Evolutionary conservation across 2,888 invertebrate species (phyloP).

Genomic region (Metopia argyrocephala): DNA sequence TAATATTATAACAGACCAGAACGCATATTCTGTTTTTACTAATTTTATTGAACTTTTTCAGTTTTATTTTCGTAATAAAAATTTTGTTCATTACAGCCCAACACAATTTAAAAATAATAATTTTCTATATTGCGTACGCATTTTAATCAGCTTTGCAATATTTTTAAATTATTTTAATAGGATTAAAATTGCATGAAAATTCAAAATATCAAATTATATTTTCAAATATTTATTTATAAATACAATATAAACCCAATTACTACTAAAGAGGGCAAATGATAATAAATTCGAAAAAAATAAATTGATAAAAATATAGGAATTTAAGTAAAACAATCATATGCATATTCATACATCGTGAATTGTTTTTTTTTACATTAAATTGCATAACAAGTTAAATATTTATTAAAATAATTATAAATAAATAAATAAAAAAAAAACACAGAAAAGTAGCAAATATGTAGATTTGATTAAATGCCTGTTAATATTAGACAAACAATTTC

Average conservation of each 20-base stretch:
- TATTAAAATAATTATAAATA: no score
- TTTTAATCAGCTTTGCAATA: not conserved
- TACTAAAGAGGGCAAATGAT: slow-evolving; percentile 4
- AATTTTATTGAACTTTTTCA: not conserved
- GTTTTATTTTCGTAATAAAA: not conserved
- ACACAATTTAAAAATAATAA: not conserved
- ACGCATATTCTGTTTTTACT: not conserved
- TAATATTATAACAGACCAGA: not conserved
- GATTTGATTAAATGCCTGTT: no score
- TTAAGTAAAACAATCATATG: no score
- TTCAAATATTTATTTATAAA: not conserved
- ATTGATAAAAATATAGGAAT: not conserved
- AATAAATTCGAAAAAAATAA: not conserved
- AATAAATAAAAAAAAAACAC: no score
- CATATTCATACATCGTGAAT: no score
- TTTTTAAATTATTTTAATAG: slow-evolving; percentile 32
- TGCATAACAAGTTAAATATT: no score
- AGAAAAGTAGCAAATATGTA: no score
- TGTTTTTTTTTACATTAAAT: no score
- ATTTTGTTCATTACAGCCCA: not conserved
- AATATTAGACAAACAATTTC: no score
- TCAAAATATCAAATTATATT: slow-evolving; percentile 38
- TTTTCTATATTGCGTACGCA: not conserved
- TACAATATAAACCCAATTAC: slow-evolving; percentile 45
- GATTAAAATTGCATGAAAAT: slow-evolving; percentile 47